Evolutionary conservation across 2,888 invertebrate species (phyloP).

Genomic region (Melipona beecheii): DNA sequence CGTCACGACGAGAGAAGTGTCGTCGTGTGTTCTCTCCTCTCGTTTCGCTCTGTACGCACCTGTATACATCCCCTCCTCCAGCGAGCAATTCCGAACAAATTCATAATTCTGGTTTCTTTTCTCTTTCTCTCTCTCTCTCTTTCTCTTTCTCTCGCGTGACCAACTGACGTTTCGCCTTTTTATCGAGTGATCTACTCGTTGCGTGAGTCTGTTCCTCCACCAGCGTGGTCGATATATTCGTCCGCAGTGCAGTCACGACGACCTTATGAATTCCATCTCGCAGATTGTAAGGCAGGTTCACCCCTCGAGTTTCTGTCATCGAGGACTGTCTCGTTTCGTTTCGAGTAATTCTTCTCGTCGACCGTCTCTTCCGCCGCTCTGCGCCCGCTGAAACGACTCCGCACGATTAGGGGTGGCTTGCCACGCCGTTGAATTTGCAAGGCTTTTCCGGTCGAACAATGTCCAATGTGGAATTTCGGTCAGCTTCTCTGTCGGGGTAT

Average conservation of each 20-base stretch:
- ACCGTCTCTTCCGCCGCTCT: slow-evolving; percentile 24
- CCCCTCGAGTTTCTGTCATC: slow-evolving; percentile 19
- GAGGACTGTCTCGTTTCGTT: slow-evolving; percentile 16
- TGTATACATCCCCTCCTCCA: slow-evolving; percentile 27
- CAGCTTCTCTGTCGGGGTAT: not conserved
- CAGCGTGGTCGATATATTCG: slow-evolving; percentile 45
- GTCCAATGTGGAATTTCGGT: slow-evolving; percentile 2
- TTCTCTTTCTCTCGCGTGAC: slow-evolving; percentile 36
- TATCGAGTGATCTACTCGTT: slow-evolving; percentile 39
- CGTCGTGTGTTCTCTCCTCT: slow-evolving; percentile 45
- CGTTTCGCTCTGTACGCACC: slow-evolving; percentile 36
- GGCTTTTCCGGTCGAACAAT: slow-evolving; percentile 16
- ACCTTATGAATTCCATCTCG: slow-evolving; percentile 53
- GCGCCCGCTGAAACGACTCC: slow-evolving; percentile 9
- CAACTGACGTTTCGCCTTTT: slow-evolving; percentile 33
- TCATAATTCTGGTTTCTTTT: slow-evolving; percentile 4
- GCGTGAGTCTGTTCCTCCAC: slow-evolving; percentile 6
- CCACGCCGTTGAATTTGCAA: slow-evolving; percentile 11
- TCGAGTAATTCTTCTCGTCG: slow-evolving; percentile 11
- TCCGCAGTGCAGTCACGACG: slow-evolving; percentile 45
- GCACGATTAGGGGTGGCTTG: slow-evolving; percentile 17
- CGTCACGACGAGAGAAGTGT: slow-evolving; percentile 46
- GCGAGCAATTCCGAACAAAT: slow-evolving; percentile 2
- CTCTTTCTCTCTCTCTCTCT: too few species aligned
- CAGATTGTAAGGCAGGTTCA: slow-evolving; percentile 27